Evolutionary conservation across 1,140 invertebrate genomes (phyloP).

Genomic region (Aphelenchoides fujianensis): DNA sequence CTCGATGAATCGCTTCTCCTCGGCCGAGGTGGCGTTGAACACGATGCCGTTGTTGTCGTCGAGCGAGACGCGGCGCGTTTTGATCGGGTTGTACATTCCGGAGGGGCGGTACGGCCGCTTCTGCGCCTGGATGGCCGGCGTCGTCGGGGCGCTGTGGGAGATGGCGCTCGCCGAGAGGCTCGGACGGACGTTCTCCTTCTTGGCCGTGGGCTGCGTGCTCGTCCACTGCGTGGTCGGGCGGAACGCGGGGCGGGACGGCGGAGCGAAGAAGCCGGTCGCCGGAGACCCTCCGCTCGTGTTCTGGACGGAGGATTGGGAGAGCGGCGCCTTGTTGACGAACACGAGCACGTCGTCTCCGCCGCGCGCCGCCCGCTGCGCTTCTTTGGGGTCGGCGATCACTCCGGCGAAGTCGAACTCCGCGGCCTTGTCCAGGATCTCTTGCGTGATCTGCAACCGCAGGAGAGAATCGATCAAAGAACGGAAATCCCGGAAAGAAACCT

Average conservation of each 20-base stretch:
- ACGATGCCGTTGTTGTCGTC: not conserved
- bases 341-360: not conserved
- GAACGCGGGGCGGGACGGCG: not conserved
- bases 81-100: not conserved
- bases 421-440: not conserved
- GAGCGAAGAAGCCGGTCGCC: not conserved
- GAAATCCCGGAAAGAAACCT: not conserved
- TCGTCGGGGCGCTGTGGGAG: not conserved
- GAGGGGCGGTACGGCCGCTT: not conserved
- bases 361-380: not conserved
- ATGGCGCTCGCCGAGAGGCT: not conserved
- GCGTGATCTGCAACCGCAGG: not conserved
- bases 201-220: not conserved
- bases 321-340: not conserved
- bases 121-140: not conserved
- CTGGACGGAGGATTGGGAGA: not conserved
- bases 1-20: not conserved
- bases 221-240: not conserved
- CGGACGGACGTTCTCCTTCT: not conserved
- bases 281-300: too few species aligned
- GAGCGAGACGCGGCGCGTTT: not conserved
- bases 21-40: conserved; percentile 2
- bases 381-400: not conserved
- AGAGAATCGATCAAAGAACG: not conserved
- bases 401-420: conserved; percentile 5